These are phyloP conservation scores for Nyctereutes procyonoides DNA, from an alignment of 2,113 vertebrate genomes.

Conservation along the genomic window DNA sequence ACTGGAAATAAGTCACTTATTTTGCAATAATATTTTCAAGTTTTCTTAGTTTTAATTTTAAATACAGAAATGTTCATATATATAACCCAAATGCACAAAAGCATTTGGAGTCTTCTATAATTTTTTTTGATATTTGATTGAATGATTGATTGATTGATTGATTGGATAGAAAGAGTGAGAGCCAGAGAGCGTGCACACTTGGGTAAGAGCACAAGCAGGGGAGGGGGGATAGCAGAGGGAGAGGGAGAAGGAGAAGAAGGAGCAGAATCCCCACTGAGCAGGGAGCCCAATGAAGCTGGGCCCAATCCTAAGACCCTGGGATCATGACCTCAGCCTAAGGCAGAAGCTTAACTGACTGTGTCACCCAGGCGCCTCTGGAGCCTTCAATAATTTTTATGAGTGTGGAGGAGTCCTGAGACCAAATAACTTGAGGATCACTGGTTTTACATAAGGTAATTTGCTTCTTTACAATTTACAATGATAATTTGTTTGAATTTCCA, in stretches of 20 bases:
- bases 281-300: background rate
- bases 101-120: background rate
- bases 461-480: too few species aligned
- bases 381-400: too few species aligned
- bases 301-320: background rate
- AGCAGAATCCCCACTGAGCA: background rate
- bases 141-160: too few species aligned
- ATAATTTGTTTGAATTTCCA: too few species aligned
- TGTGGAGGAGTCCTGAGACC: too few species aligned
- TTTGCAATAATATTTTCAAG: background rate
- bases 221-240: background rate
- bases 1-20: background rate
- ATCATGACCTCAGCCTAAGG: background rate
- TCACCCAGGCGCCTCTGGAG: background rate
- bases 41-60: conserved; percentile 15
- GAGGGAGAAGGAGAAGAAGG: background rate
- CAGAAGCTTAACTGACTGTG: background rate
- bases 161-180: too few species aligned
- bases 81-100: background rate
- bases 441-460: too few species aligned
- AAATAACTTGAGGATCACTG: too few species aligned
- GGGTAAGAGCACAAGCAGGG: too few species aligned
- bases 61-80: background rate
- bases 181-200: too few species aligned
- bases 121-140: background rate